Evolutionary conservation across 2,113 vertebrate species (phyloP).

Genomic region (Petrocephalus zakoni): DNA sequence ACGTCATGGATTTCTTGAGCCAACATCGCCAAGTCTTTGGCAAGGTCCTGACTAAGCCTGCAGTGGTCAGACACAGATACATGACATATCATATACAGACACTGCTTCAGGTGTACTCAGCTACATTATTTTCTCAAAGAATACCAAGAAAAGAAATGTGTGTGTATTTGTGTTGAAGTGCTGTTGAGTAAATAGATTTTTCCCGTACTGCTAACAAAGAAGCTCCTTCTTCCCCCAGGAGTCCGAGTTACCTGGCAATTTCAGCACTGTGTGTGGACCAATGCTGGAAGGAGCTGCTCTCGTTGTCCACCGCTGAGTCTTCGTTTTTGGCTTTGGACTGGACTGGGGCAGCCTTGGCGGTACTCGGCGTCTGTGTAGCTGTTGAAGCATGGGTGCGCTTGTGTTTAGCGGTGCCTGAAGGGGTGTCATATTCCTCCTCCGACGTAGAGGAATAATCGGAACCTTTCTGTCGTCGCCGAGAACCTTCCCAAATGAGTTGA

Average conservation of each 20-base stretch:
- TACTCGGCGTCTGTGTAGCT: constrained; percentile 73
- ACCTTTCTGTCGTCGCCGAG: constrained; percentile 83
- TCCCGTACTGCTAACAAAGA: neutral
- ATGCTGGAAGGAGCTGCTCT: constrained; percentile 61
- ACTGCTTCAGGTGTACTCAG: neutral
- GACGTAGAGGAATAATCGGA: constrained; percentile 96
- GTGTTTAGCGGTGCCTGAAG: constrained; percentile 85
- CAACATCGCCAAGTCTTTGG: constrained; percentile 92
- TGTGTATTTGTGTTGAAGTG: neutral
- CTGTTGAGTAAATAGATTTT: neutral
- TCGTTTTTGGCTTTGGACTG: neutral
- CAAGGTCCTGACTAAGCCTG: constrained; percentile 92
- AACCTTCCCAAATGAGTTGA: constrained; percentile 62
- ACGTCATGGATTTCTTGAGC: constrained; percentile 94
- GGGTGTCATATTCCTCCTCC: constrained; percentile 91
- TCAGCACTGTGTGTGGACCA: constrained; percentile 87
- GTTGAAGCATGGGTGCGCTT: constrained; percentile 87
- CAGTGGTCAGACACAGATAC: neutral
- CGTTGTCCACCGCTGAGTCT: constrained; percentile 54
- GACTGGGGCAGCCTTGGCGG: constrained; percentile 33
- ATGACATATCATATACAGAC: neutral
- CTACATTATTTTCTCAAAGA: neutral
- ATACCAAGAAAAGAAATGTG: neutral
- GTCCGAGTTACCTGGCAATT: constrained; percentile 67
- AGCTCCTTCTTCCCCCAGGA: neutral